phyloP scores from a whole-genome alignment of 2,113 vertebrate genomes.

The Nannospalax galili region DNA sequence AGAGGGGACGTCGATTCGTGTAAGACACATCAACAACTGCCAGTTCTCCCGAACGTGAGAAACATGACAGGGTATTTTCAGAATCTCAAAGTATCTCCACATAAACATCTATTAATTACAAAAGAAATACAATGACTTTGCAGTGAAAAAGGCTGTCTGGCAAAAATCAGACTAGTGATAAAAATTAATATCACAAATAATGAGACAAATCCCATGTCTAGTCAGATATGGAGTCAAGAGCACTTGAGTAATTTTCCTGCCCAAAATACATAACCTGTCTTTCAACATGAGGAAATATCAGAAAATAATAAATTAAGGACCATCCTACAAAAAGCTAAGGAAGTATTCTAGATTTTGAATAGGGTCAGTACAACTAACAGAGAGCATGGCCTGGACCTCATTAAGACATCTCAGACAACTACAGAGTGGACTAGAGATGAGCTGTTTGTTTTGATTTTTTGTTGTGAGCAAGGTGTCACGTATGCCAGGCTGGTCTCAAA shows the following conservation, averaged over 20 bases:
- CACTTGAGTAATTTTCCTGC: neutral
- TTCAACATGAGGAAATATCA: constrained; percentile 22
- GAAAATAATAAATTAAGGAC: neutral
- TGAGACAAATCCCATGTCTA: neutral
- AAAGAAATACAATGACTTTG: neutral
- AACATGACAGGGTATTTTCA: constrained; percentile 31
- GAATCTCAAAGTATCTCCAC: neutral
- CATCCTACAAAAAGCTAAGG: neutral
- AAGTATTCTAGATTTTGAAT: neutral
- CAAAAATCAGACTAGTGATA: neutral
- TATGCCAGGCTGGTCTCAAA: no score
- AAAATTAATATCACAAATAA: constrained; percentile 2
- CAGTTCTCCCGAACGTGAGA: neutral
- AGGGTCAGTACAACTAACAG: neutral
- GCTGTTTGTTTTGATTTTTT: neutral
- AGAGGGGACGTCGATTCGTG: neutral
- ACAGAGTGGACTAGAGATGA: neutral
- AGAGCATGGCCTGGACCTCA: neutral
- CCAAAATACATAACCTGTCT: neutral
- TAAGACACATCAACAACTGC: neutral
- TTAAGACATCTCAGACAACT: neutral
- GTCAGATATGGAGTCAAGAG: neutral
- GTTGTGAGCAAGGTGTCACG: neutral
- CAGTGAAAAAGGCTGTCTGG: neutral
- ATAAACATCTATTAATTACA: neutral